A percentile compares a stretch with the other conserved stretches of the same genome.
Conservation (phyloP, 2,888 invertebrate species). For the Athrips mouffetella region DNA sequence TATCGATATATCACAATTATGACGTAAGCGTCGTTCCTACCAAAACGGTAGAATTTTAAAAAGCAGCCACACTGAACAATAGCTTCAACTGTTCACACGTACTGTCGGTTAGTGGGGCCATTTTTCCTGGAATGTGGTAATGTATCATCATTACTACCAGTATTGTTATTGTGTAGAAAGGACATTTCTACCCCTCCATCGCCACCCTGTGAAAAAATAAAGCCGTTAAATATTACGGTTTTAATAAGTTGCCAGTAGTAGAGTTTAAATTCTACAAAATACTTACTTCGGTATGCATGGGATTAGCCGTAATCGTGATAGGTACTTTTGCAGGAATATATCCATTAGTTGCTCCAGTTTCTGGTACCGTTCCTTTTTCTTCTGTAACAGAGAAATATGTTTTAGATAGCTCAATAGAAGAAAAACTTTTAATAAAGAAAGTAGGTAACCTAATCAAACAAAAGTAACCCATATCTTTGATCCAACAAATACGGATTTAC, state of each 20-base stretch:
- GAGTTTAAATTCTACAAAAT: slow-evolving; percentile 8
- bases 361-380: slow-evolving; percentile 63
- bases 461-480: too few species aligned
- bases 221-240: too few species aligned
- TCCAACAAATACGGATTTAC: too few species aligned
- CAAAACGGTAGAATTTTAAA: slow-evolving; percentile 32
- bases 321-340: slow-evolving; percentile 73
- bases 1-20: slow-evolving; percentile 14
- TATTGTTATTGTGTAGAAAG: slow-evolving; percentile 83
- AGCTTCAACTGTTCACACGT: slow-evolving; percentile 46
- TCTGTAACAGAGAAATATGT: slow-evolving; percentile 46
- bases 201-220: slow-evolving; percentile 49
- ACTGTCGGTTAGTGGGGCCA: slow-evolving; percentile 55
- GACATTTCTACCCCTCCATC: slow-evolving; percentile 82
- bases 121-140: slow-evolving; percentile 64
- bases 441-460: too few species aligned
- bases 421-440: neutral
- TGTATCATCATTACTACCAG: slow-evolving; percentile 58
- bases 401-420: neutral
- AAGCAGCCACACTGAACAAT: slow-evolving; percentile 24
- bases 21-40: slow-evolving; percentile 16
- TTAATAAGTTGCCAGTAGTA: neutral
- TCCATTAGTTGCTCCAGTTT: slow-evolving; percentile 61
- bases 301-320: slow-evolving; percentile 87
- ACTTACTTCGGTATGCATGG: slow-evolving; percentile 85